These are phyloP conservation scores for Enteromius viviparus DNA, from an alignment of 2,797 vertebrate genomes.

Conservation along the genomic window DNA sequence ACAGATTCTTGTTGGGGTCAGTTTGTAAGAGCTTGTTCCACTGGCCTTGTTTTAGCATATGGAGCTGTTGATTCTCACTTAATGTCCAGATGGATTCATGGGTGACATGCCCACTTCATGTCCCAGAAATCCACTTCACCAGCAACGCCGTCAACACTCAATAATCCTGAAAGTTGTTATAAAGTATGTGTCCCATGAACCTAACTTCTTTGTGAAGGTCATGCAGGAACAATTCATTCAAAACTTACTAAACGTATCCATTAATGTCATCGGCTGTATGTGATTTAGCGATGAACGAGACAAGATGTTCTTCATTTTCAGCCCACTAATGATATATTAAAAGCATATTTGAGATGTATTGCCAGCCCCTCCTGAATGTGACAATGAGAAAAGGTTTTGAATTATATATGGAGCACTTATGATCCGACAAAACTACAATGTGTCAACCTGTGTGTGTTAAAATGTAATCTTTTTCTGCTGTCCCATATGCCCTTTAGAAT, in stretches of 20 bases:
- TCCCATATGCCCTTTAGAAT: background rate
- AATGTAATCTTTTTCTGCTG: background rate
- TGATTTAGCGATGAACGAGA: slow-evolving; percentile 19
- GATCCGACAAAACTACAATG: slow-evolving; percentile 63
- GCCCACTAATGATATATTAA: slow-evolving; percentile 69
- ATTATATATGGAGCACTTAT: slow-evolving; percentile 73
- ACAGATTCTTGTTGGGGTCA: background rate
- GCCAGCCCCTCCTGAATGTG: slow-evolving; percentile 63
- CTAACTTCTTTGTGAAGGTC: slow-evolving; percentile 52
- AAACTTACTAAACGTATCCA: slow-evolving; percentile 38
- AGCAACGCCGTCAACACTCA: background rate
- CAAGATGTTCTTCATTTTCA: slow-evolving; percentile 52
- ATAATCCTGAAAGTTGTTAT: background rate
- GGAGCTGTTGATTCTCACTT: background rate
- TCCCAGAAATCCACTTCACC: slow-evolving; percentile 22
- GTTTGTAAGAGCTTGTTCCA: background rate
- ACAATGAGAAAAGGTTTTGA: slow-evolving; percentile 72
- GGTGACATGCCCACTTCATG: slow-evolving; percentile 1
- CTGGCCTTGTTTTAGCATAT: slow-evolving; percentile 13
- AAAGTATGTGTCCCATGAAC: background rate
- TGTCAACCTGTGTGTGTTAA: slow-evolving; percentile 48
- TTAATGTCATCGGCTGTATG: slow-evolving; percentile 31
- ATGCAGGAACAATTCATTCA: slow-evolving; percentile 34
- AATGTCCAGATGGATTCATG: slow-evolving; percentile 19
- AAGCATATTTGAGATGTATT: slow-evolving; percentile 70